A percentile compares a stretch with the other conserved stretches of the same genome.
phyloP scores from a whole-genome alignment of 2,888 invertebrate species.

The Tenthredo mesomela region DNA sequence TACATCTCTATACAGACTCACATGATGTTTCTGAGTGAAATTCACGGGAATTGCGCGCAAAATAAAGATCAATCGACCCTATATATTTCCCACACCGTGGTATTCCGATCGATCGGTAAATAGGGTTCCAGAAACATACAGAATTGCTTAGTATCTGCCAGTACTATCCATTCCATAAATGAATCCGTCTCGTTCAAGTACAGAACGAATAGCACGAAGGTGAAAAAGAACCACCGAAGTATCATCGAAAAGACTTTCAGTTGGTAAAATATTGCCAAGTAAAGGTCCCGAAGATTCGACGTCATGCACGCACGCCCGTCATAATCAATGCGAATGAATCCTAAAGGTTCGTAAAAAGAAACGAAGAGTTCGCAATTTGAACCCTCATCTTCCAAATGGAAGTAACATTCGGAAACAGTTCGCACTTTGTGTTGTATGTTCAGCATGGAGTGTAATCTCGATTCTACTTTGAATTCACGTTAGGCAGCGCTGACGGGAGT shows the following conservation, averaged over 20 bases:
- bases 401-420: not conserved
- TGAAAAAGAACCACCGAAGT: not conserved
- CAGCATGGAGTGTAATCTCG: no score
- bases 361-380: not conserved
- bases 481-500: no score
- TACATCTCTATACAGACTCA: not conserved
- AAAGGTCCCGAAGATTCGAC: not conserved
- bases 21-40: not conserved
- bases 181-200: not conserved
- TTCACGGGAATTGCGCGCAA: not conserved
- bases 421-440: not conserved
- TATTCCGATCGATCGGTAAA: not conserved
- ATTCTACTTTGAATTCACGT: no score
- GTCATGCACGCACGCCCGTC: not conserved
- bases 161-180: not conserved
- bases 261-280: not conserved
- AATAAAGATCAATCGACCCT: not conserved
- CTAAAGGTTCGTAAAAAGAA: not conserved
- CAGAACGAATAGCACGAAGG: not conserved
- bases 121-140: not conserved
- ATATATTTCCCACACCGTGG: not conserved
- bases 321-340: not conserved
- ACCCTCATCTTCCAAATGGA: not conserved
- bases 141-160: not conserved
- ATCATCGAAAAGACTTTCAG: not conserved